Conservation (phyloP, 2,113 vertebrate species). For the Murina feae region DNA sequence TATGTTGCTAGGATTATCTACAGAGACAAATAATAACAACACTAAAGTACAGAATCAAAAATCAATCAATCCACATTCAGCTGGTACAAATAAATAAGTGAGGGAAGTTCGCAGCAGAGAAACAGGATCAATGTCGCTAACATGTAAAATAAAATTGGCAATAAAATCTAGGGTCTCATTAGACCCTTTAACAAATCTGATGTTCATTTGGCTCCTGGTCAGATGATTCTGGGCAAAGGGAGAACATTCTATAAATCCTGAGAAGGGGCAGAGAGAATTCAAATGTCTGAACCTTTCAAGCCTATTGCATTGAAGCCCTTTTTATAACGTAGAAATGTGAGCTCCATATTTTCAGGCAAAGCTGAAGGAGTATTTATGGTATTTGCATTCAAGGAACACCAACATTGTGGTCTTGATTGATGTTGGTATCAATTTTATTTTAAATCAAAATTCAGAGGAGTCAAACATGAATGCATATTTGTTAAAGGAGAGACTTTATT, state of each 20-base stretch:
- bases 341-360: slow-evolving; percentile 1
- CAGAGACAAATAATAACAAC: slow-evolving; percentile 25
- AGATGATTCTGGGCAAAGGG: not conserved
- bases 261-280: not conserved
- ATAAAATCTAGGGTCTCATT: slow-evolving; percentile 43
- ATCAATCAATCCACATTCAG: slow-evolving; percentile 7
- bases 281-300: slow-evolving; percentile 41
- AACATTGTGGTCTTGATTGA: slow-evolving; percentile 10
- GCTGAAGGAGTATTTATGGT: not conserved
- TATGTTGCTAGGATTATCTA: slow-evolving; percentile 8
- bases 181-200: slow-evolving; percentile 45
- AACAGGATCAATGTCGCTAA: not conserved
- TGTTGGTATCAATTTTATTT: slow-evolving; percentile 45
- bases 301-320: not conserved
- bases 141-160: slow-evolving; percentile 47
- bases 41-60: not conserved
- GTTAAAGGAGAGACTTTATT: slow-evolving; percentile 43
- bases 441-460: slow-evolving; percentile 51
- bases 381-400: slow-evolving; percentile 43
- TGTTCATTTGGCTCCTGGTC: not conserved
- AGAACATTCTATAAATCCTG: not conserved
- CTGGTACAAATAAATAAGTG: slow-evolving; percentile 36
- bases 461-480: slow-evolving; percentile 48
- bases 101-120: not conserved
- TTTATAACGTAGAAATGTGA: slow-evolving; percentile 37